phyloP scores from a whole-genome alignment of 2,888 invertebrate species.

The Eupithecia pulchellata region DNA sequence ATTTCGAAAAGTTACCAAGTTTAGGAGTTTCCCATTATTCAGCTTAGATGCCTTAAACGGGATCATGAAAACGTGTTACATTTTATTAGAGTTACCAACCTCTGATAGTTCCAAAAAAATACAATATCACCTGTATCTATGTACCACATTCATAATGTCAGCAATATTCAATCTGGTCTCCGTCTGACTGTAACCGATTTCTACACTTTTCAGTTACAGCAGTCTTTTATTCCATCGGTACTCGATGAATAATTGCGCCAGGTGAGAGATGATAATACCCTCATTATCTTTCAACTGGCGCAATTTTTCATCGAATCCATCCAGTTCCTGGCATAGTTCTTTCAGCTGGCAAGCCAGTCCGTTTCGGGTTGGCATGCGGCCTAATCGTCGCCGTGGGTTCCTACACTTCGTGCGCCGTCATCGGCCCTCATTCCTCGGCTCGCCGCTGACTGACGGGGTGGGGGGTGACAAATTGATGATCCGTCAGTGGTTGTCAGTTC shows the following conservation, averaged over 20 bases:
- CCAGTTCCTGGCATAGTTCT: neutral
- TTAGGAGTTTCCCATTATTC: neutral
- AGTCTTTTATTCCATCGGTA: neutral
- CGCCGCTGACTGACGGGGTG: constrained; percentile 80
- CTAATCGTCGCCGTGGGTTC: constrained; percentile 79
- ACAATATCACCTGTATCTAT: neutral
- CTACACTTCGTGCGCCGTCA: constrained; percentile 80
- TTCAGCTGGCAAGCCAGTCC: constrained; percentile 35
- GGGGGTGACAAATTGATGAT: constrained; percentile 82
- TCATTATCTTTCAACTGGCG: neutral
- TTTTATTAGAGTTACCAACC: too few species aligned
- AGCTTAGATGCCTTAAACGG: neutral
- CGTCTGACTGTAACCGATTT: too few species aligned
- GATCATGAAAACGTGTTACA: too few species aligned
- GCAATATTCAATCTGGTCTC: neutral
- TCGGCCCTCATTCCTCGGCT: constrained; percentile 78
- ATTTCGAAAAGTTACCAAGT: neutral
- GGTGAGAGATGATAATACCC: neutral
- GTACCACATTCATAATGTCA: neutral
- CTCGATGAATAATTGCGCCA: neutral
- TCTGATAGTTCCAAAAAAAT: neutral
- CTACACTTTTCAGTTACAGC: too few species aligned
- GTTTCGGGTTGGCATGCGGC: constrained; percentile 73
- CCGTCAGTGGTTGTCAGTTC: constrained; percentile 59
- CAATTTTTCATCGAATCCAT: constrained; percentile 2